A percentile compares a stretch with the other conserved stretches of the same genome.
Conservation (phyloP, 2,888 invertebrate genomes). For the Heliothis peltigera region DNA sequence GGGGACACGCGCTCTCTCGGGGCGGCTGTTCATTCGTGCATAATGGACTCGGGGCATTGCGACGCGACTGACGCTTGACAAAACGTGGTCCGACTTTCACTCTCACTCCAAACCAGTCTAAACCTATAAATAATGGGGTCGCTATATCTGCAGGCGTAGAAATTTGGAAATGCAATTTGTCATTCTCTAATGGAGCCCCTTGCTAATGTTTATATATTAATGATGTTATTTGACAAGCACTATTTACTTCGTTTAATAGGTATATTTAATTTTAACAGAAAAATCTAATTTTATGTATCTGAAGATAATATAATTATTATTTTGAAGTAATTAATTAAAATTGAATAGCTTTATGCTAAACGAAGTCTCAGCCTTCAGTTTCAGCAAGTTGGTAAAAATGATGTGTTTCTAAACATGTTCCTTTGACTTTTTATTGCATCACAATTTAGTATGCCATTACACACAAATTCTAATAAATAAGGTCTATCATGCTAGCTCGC, state of each 20-base stretch:
- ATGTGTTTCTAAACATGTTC: too few relatives aligned
- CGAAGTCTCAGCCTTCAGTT: too few relatives aligned
- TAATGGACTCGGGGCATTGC: slow-evolving; percentile 85
- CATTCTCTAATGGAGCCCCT: slow-evolving; percentile 30
- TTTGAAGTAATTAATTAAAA: too few relatives aligned
- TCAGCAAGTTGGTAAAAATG: too few relatives aligned
- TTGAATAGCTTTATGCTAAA: too few relatives aligned
- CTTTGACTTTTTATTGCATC: not conserved
- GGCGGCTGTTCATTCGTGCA: slow-evolving; percentile 89
- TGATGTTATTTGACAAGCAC: slow-evolving; percentile 2
- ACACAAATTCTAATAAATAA: not conserved
- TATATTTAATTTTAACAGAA: too few relatives aligned
- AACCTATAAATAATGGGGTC: slow-evolving; percentile 73
- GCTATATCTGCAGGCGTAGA: slow-evolving; percentile 54
- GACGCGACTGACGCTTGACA: slow-evolving; percentile 85
- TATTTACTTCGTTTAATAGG: not conserved
- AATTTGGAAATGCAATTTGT: slow-evolving; percentile 45
- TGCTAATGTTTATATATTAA: slow-evolving; percentile 20
- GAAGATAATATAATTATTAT: too few relatives aligned
- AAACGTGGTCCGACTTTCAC: slow-evolving; percentile 88
- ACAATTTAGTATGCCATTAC: not conserved
- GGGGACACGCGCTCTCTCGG: slow-evolving; percentile 87
- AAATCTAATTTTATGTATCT: too few relatives aligned
- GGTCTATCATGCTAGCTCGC: not conserved
- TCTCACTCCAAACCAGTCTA: slow-evolving; percentile 81